These are phyloP conservation scores for Sinella curviseta DNA, from an alignment of 1,140 invertebrate species.

Conservation along the genomic window DNA sequence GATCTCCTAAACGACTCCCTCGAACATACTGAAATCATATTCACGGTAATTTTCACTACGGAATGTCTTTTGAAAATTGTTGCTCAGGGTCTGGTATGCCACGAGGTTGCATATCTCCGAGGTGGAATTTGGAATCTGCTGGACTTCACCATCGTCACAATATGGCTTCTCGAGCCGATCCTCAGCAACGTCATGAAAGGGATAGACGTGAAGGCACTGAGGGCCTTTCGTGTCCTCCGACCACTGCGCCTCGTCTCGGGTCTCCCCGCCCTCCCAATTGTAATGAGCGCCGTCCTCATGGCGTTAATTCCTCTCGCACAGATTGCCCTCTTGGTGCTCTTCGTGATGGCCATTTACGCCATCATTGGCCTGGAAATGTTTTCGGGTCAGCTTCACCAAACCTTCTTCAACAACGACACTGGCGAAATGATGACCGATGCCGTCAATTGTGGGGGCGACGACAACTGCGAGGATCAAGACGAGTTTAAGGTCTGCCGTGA, in stretches of 20 bases:
- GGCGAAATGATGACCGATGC: conserved; percentile 51
- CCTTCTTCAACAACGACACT: conserved; percentile 59
- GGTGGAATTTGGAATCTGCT: conserved; percentile 67
- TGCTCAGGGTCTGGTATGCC: conserved; percentile 60
- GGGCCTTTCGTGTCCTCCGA: conserved; percentile 62
- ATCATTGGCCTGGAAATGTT: conserved; percentile 68
- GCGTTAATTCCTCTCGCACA: conserved; percentile 68
- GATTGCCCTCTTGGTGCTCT: conserved; percentile 66
- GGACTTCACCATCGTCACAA: conserved; percentile 60
- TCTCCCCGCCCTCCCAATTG: conserved; percentile 67
- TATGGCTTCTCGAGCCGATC: conserved; percentile 30
- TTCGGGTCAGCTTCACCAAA: conserved; percentile 63
- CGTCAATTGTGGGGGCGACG: conserved; percentile 41
- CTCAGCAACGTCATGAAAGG: conserved; percentile 39
- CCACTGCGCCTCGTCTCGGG: conserved; percentile 67
- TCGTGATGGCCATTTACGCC: conserved; percentile 69
- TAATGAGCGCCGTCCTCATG: conserved; percentile 66
- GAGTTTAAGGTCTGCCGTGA: conserved; percentile 49
- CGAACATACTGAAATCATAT: conserved; percentile 96
- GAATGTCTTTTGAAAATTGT: conserved; percentile 98
- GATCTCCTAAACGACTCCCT: conserved; percentile 89
- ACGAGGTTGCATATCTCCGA: conserved; percentile 65
- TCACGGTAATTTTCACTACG: conserved; percentile 96
- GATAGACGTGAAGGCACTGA: conserved; percentile 59
- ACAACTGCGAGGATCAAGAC: not conserved